Base-by-base conservation (phyloP, 2,113 vertebrate species). In the Sinocyclocheilus grahami region DNA sequence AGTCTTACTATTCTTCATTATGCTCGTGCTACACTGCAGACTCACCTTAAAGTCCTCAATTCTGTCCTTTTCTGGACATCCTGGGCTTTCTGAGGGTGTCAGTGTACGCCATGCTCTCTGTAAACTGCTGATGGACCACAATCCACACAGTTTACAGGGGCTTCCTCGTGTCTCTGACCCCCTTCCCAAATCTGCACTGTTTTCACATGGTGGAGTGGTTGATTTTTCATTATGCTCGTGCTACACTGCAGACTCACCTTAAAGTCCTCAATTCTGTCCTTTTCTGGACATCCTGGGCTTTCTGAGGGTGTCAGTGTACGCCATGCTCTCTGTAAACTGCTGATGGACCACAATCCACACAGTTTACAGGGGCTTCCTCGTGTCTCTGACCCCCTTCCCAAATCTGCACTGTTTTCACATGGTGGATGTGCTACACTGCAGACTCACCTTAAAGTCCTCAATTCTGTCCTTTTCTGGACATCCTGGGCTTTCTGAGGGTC, bases 121-220 rank as follows among this genome's bases (percentile, higher is more conserved):
- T 86, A 85, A 92, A 94, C 93, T 93, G 93, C 88, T 94, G 94
- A 90, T 93, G 91, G 51, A 72, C 60, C 79, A 48, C 74, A 67
- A 78, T 42, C 85, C 92, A 92, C 93, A 94, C 92, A 93, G 93
- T 91, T 93, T 94, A 89, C 80, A 88, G 88, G 74, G 79, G 71
- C 89, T 91, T 46, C 92, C 91, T 94, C 87, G 90, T 92, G 93
- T 89, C 90, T 92, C 94, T 93, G 87, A 82, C 86, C 84, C 78
- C 86, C 67, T 30, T 65, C 80, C 80, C 14, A 4, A 81, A 4
- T 75, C 42, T 86, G 24, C 51, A 53, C 86, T 83, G 30, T 48
- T 78, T 87, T 76, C 81, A 86, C 93, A 94, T 93, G 95, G 93
- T 92, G 94, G 93, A 95, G 93, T n/a, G n/a, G n/a, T n/a, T n/a